Base-by-base conservation (phyloP, 2,113 vertebrate species). In the Plectropomus leopardus region DNA sequence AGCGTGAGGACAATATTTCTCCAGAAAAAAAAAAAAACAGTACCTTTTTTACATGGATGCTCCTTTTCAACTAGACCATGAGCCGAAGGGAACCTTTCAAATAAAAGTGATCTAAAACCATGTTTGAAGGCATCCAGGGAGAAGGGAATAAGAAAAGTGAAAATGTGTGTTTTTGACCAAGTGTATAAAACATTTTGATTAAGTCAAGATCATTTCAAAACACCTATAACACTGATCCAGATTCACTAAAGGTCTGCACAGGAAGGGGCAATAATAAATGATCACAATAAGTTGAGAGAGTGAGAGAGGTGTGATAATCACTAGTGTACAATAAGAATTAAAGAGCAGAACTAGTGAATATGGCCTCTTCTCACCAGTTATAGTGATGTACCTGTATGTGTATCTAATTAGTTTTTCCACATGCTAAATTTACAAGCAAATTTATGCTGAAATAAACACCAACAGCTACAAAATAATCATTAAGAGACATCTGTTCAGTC, bases 181-280 rank as follows among this genome's bases (percentile, higher is more conserved):
- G 13, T 55, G 14, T 26, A 28, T 7, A n/a, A 63, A 64, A 42
- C 23, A 0, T 28, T 55, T 28, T 42, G 28, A 19, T 14, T 4
- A 40, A 14, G 67, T 45, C 11, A 30, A 4, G 16, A 50, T 50
- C 42, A 7, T 36, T 5, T 36, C 5, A 58, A 68, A 53, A 45
- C 3, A 45, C 45, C 14, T 26, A 9, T 36, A 36, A 17, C 30
- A 28, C 24, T 17, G 75, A 82, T 74, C 77, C 82, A 84, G 85
- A 71, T 84, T 78, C 82, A 84, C 64, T 51, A 10, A 71, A 54
- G 16, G 21, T 51, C 36, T 45, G 40, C 66, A 57, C 32, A 40
- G 44, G 24, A 26, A 50, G 34, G 23, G 32, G 53, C 23, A 16
- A 50, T 17, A 7, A 14, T 13, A 11, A 47, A 45, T 40, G 4